phyloP scores from a whole-genome alignment of 2,113 vertebrate genomes.

The Colinus virginianus region DNA sequence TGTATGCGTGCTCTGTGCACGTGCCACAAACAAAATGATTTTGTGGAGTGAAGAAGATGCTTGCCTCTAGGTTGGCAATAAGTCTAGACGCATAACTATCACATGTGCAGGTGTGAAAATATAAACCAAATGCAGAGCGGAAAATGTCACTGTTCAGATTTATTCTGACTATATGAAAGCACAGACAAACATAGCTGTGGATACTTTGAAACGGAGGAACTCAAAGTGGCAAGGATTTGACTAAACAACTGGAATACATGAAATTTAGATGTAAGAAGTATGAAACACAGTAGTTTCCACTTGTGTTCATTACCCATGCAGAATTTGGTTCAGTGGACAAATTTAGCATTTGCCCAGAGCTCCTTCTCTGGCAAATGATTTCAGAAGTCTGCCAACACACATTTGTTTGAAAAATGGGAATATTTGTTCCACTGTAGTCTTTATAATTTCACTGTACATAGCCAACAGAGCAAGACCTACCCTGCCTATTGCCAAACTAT shows the following conservation, averaged over 20 bases:
- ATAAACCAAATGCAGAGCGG: not conserved
- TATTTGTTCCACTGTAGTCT: not conserved
- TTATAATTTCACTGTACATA: not conserved
- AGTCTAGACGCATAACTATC: not conserved
- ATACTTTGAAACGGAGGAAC: not conserved
- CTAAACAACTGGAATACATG: not conserved
- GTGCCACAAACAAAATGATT: slow-evolving; percentile 38
- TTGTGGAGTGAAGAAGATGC: slow-evolving; percentile 9
- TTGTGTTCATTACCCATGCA: not conserved
- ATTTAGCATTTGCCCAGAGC: not conserved
- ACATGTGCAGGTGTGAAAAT: not conserved
- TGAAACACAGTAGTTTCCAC: not conserved
- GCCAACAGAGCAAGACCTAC: not conserved
- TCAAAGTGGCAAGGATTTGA: not conserved
- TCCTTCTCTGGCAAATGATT: not conserved
- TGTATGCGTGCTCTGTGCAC: not conserved
- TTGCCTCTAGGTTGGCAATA: not conserved
- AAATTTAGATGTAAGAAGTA: not conserved
- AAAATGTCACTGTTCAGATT: not conserved
- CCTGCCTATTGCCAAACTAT: not conserved
- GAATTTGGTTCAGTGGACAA: not conserved
- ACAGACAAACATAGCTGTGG: not conserved
- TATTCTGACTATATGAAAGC: not conserved
- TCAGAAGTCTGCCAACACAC: not conserved
- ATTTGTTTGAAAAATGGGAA: not conserved